Percentiles rank a stretch among this genome's conserved stretches.
Conservation (phyloP, 2,888 invertebrate genomes). For the Macrostomum cliftonense region DNA sequence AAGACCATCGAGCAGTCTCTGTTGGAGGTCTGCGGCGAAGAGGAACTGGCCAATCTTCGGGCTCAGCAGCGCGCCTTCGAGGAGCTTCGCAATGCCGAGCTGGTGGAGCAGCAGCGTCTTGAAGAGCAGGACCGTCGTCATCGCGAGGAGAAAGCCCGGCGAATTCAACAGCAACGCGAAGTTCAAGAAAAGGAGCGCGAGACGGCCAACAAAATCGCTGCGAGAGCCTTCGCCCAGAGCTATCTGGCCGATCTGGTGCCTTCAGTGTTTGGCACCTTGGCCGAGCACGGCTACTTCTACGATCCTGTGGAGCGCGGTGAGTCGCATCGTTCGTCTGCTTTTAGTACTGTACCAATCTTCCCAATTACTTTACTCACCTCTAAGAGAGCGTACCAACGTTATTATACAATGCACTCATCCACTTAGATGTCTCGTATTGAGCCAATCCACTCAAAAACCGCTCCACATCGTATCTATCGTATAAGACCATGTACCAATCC, state of each 20-base stretch:
- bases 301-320: conserved; percentile 48
- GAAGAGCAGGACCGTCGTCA: conserved; percentile 52
- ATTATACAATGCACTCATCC: too few relatives aligned
- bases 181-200: conserved; percentile 49
- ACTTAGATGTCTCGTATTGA: too few relatives aligned
- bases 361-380: too few relatives aligned
- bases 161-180: conserved; percentile 52
- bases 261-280: conserved; percentile 58
- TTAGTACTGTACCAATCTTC: background rate
- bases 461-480: too few relatives aligned
- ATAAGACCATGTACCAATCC: too few relatives aligned
- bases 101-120: conserved; percentile 59
- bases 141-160: conserved; percentile 43
- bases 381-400: too few relatives aligned
- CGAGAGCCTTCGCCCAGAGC: conserved; percentile 61
- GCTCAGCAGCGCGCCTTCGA: conserved; percentile 56
- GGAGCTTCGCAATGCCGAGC: conserved; percentile 57
- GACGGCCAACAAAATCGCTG: conserved; percentile 61
- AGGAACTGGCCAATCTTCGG: conserved; percentile 61
- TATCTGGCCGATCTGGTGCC: conserved; percentile 70
- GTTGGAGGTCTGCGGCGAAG: conserved; percentile 73
- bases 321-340: too few relatives aligned
- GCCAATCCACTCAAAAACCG: too few relatives aligned
- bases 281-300: conserved; percentile 49
- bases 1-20: conserved; percentile 72